Percentiles rank a stretch among this genome's conserved stretches.
These are phyloP conservation scores for Drosophila pseudotalamancana DNA, from an alignment of 2,888 invertebrate genomes.

Conservation along the genomic window DNA sequence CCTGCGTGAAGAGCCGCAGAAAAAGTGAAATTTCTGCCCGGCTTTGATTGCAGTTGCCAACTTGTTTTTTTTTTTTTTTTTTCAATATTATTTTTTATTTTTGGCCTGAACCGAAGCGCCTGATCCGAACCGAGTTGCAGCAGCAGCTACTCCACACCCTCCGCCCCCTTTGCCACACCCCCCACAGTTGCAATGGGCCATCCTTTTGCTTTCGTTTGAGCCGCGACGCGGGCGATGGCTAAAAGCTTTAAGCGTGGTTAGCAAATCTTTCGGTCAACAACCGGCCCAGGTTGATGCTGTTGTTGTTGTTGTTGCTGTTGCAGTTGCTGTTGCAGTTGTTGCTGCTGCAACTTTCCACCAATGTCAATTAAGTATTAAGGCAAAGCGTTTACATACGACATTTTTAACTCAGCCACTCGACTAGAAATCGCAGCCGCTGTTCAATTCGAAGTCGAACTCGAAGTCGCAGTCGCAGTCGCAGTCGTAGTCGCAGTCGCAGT, in stretches of 20 bases:
- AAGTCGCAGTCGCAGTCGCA: too few relatives aligned
- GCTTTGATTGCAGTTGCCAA: conserved; percentile 32
- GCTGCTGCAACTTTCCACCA: conserved; percentile 70
- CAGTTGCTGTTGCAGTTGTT: conserved; percentile 19
- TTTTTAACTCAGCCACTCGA: conserved; percentile 44
- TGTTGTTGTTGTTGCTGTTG: conserved; percentile 16
- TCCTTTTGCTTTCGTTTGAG: conserved; percentile 74
- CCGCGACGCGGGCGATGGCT: conserved; percentile 53
- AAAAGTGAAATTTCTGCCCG: conserved; percentile 67
- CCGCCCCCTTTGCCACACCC: neutral
- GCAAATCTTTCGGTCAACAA: conserved; percentile 68
- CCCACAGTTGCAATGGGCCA: conserved; percentile 13
- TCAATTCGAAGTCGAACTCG: too few relatives aligned
- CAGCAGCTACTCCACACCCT: neutral
- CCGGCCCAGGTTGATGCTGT: conserved; percentile 50
- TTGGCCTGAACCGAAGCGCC: neutral
- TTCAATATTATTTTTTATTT: too few relatives aligned
- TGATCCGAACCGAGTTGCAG: neutral
- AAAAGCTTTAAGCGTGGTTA: conserved; percentile 29
- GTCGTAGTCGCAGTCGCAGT: neutral
- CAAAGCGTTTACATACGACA: conserved; percentile 71
- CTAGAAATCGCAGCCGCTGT: conserved; percentile 27
- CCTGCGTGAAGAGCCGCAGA: conserved; percentile 33
- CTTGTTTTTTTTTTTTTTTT: too few relatives aligned
- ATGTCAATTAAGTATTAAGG: conserved; percentile 73